Conservation (phyloP, 1,140 invertebrate species). For the Phortica variegata region DNA sequence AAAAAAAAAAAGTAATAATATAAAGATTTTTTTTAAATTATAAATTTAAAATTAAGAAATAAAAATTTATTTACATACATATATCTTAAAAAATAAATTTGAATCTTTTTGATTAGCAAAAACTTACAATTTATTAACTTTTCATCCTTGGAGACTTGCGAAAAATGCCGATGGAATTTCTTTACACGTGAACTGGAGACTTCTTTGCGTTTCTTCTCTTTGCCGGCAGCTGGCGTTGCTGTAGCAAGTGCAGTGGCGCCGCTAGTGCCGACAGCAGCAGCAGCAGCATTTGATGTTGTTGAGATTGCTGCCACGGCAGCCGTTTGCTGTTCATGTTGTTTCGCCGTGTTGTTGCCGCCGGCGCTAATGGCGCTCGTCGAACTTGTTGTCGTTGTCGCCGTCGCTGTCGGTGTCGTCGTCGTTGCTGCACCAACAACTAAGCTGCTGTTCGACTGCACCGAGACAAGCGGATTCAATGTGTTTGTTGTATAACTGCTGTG, state of each 20-base stretch:
- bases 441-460: constrained; percentile 21
- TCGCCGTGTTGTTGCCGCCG: constrained; percentile 26
- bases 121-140: constrained; percentile 75
- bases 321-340: constrained; percentile 27
- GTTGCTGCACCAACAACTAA: constrained; percentile 18
- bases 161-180: constrained; percentile 74
- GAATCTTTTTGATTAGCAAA: background rate
- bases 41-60: no score
- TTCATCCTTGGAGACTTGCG: constrained; percentile 72
- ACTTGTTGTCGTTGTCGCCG: constrained; percentile 7
- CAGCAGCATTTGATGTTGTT: constrained; percentile 14
- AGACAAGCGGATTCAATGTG: constrained; percentile 7
- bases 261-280: constrained; percentile 4
- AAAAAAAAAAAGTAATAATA: constrained; percentile 51
- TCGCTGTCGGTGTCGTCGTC: constrained; percentile 6
- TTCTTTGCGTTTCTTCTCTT: constrained; percentile 60
- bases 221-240: constrained; percentile 18
- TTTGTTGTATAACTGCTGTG: constrained; percentile 23
- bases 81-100: background rate
- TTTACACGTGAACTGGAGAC: constrained; percentile 70
- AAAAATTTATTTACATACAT: background rate
- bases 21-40: no score
- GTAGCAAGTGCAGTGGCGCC: constrained; percentile 4
- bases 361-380: no score
- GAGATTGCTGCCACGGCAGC: constrained; percentile 18